Percentiles rank a stretch among this genome's conserved stretches.
Evolutionary conservation across 2,888 invertebrate species (phyloP).

Genomic region (Eupithecia insigniata): DNA sequence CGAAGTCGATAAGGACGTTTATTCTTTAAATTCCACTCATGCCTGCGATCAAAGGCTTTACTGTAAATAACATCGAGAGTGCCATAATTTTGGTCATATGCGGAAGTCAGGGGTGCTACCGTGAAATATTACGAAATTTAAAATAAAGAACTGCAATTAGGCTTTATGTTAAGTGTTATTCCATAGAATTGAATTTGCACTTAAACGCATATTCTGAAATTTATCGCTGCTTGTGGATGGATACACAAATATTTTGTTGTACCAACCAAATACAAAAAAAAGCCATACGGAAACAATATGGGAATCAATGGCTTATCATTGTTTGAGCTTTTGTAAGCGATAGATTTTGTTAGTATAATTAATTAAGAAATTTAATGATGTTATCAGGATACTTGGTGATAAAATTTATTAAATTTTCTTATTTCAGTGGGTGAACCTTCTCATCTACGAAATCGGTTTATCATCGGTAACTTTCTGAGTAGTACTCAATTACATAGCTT

Average conservation of each 20-base stretch:
- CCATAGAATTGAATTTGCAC: background rate
- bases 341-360: background rate
- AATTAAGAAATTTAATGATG: background rate
- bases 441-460: background rate
- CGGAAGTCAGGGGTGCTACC: conserved; percentile 19
- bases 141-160: background rate
- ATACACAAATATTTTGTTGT: background rate
- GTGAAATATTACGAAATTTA: conserved; percentile 16
- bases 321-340: background rate
- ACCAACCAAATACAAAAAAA: background rate
- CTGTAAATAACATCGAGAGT: conserved; percentile 46
- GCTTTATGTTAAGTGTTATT: background rate
- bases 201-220: background rate
- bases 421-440: background rate
- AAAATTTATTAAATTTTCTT: background rate
- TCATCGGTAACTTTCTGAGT: conserved; percentile 7
- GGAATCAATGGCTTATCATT: background rate
- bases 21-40: conserved; percentile 5
- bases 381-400: background rate
- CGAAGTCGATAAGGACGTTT: conserved; percentile 9
- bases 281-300: background rate
- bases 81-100: conserved; percentile 28
- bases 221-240: too few species aligned
- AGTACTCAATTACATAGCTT: conserved; percentile 23
- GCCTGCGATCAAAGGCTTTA: conserved; percentile 46